Percentiles rank a stretch among this genome's conserved stretches.
Conservation (phyloP, 1,140 invertebrate species). For the Apis dorsata region DNA sequence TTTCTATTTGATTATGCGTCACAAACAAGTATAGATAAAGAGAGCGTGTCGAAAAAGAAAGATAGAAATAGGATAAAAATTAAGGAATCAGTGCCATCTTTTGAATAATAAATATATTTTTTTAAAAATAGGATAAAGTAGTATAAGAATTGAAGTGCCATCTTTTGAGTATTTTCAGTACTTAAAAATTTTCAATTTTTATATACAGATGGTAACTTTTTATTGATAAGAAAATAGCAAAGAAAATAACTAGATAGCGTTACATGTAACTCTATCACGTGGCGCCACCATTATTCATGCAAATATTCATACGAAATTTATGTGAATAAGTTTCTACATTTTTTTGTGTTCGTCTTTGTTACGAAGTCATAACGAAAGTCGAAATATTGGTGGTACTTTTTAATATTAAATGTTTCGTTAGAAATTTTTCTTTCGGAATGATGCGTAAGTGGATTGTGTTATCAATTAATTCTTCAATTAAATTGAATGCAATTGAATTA, state of each 20-base stretch:
- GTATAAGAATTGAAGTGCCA: no score
- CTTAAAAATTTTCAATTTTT: background rate
- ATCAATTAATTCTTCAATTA: background rate
- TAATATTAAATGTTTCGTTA: background rate
- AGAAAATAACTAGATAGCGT: background rate
- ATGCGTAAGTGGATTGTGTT: slow-evolving; percentile 3
- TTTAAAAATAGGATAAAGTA: no score
- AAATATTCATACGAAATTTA: background rate
- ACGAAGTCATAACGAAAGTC: background rate
- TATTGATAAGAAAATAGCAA: background rate
- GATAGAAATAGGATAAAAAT: no score
- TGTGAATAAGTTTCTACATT: slow-evolving; percentile 15
- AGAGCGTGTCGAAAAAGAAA: no score
- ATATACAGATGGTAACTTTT: background rate
- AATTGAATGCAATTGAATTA: slow-evolving; percentile 14
- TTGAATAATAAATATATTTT: no score
- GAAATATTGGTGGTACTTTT: slow-evolving; percentile 7
- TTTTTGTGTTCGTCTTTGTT: slow-evolving; percentile 22
- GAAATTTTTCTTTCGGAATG: background rate
- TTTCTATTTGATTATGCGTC: no score
- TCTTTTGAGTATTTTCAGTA: no score
- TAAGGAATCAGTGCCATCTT: no score
- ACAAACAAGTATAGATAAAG: no score
- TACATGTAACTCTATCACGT: background rate
- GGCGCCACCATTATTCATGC: slow-evolving; percentile 1